phyloP scores from a whole-genome alignment of 2,888 invertebrate species.

The Melinaea marsaeus region DNA sequence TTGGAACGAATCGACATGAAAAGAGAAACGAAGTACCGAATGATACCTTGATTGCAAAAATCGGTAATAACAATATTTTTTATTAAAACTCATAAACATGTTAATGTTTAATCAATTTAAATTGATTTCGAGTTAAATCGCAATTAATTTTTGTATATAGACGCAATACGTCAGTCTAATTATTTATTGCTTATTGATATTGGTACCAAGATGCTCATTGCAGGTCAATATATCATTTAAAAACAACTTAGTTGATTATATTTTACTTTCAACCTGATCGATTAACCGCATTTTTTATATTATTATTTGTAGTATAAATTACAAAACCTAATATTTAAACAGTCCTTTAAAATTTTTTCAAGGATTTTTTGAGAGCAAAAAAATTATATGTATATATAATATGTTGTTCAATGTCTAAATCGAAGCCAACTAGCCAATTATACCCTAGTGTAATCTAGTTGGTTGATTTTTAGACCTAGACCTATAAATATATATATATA shows the following conservation, averaged over 20 bases:
- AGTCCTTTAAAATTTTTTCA: no score
- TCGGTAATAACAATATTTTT: slow-evolving; percentile 36
- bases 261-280: no score
- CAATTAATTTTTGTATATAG: slow-evolving; percentile 28
- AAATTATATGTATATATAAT: no score
- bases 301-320: no score
- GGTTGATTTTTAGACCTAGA: not conserved
- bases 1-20: slow-evolving; percentile 56
- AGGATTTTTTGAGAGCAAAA: no score
- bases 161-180: slow-evolving; percentile 17
- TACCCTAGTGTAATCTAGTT: no score
- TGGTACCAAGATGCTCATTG: not conserved
- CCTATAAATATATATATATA: not conserved
- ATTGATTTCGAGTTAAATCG: slow-evolving; percentile 32
- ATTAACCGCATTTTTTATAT: no score
- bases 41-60: slow-evolving; percentile 39
- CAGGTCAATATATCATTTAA: no score
- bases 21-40: slow-evolving; percentile 38
- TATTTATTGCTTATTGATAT: slow-evolving; percentile 10
- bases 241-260: no score
- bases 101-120: slow-evolving; percentile 31
- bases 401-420: no score
- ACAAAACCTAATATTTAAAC: no score
- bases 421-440: no score
- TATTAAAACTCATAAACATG: slow-evolving; percentile 41